Evolutionary conservation across 2,888 invertebrate genomes (phyloP), one percentile per base, ranked within the genome.

Genomic region (Tetragonisca angustula): DNA sequence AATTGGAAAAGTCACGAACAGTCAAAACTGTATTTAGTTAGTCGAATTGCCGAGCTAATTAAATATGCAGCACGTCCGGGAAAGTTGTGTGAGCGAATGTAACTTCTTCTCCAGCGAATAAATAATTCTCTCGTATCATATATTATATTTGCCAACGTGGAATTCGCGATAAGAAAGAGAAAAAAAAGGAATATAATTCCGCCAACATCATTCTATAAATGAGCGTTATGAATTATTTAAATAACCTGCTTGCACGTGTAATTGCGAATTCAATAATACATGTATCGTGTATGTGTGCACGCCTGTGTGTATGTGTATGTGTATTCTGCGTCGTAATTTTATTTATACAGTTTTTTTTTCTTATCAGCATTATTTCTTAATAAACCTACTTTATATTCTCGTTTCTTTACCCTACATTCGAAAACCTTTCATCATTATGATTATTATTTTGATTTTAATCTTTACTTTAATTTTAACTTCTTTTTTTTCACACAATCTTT

Each of bases 1-100:
- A 79, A 79, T 76, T 80, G 70, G 69, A 6, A 69, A 52, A 70
- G 59, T 32, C 65, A 50, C 70, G 77, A 24, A 61, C 61, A 70
- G 54, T 59, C 64, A 64, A 74, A 71, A 59, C 43, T 67, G 70
- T 32, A 50, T 75, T 76, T 56, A 76, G 65, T 70, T 76, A 32
- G 32, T 56, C 59, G 76, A 67, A 80, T 71, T 71, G 65, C 76
- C 52, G 21, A 17, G 49, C 59, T 56, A 75, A 65, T 75, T 70
- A 76, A 75, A 80, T 80, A 75, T 75, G 64, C 43, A 49, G 32
- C 43, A 15, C 19, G 76, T 21, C 36, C 54, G 74, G 43, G 64
- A 67, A 71, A 76, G 64, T 76, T 76, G 65, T 36, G 19, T 4
- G 43, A 11, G n/a, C 43, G 50, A 0, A 67, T 36, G 62, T 13